These are phyloP conservation scores for Dromas ardeola DNA, from an alignment of 2,113 vertebrate species.

Conservation along the genomic window DNA sequence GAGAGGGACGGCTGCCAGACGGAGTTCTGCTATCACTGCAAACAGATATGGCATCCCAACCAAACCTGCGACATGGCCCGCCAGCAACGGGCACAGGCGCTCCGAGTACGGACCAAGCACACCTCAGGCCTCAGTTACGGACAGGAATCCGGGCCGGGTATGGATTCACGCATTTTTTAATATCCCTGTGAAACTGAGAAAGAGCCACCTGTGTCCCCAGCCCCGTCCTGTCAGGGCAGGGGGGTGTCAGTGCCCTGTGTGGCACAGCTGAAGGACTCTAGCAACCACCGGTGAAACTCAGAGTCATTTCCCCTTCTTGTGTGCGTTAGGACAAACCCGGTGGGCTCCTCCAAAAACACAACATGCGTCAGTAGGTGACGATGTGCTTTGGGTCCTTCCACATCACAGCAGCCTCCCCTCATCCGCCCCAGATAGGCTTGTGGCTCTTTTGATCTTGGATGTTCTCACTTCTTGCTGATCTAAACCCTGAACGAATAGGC, in stretches of 20 bases:
- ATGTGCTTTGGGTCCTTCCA: neutral
- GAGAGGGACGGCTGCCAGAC: conserved; percentile 94
- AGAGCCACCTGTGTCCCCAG: neutral
- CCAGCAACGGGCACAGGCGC: conserved; percentile 91
- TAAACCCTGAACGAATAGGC: neutral
- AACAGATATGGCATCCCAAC: conserved; percentile 99
- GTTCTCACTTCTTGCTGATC: neutral
- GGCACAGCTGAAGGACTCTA: neutral
- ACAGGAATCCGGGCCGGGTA: conserved; percentile 92
- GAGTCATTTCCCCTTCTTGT: neutral
- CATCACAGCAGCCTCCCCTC: neutral
- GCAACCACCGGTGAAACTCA: neutral
- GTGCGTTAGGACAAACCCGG: neutral
- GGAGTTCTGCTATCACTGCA: conserved; percentile 99
- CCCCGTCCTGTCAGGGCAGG: neutral
- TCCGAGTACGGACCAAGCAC: conserved; percentile 92
- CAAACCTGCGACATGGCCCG: conserved; percentile 97
- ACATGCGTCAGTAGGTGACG: neutral
- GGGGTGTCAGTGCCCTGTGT: neutral
- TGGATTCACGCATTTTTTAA: neutral
- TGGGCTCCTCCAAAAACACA: neutral
- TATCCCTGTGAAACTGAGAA: neutral
- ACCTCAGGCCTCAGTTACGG: conserved; percentile 92
- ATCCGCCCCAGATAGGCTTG: neutral
- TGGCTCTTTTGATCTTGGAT: conserved; percentile 40